phyloP scores from a whole-genome alignment of 2,888 invertebrate genomes.

The Diplolepis rosae region DNA sequence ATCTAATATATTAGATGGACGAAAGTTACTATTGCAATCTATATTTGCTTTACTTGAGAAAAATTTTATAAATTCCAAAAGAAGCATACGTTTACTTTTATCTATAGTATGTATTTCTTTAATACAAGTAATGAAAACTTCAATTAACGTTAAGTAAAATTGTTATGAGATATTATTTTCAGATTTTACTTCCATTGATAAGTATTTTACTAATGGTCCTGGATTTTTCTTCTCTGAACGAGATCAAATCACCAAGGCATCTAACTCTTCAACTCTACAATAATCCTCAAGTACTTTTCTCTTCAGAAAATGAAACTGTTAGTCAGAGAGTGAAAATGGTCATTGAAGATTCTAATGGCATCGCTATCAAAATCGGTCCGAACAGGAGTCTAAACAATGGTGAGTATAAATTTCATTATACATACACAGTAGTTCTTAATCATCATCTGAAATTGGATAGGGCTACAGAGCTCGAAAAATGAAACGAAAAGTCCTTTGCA shows the following conservation, averaged over 20 bases:
- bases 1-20: constrained; percentile 61
- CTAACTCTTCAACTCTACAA: neutral
- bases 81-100: constrained; percentile 61
- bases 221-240: constrained; percentile 51
- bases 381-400: constrained; percentile 31
- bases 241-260: neutral
- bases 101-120: constrained; percentile 60
- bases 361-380: neutral
- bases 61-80: constrained; percentile 64
- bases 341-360: neutral
- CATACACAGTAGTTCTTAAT: too few relatives aligned
- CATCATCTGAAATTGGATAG: too few relatives aligned
- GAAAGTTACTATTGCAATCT: constrained; percentile 60
- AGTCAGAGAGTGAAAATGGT: neutral
- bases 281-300: neutral
- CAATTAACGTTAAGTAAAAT: neutral
- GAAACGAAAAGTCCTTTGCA: too few relatives aligned
- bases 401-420: neutral
- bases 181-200: constrained; percentile 65
- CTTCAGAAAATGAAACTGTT: neutral
- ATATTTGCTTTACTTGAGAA: constrained; percentile 68
- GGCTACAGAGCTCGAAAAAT: too few relatives aligned
- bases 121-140: neutral
- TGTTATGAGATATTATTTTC: constrained; percentile 33
- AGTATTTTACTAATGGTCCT: constrained; percentile 63